Base-by-base conservation (phyloP, 2,113 vertebrate species). In the Coryphaenoides rupestris region DNA sequence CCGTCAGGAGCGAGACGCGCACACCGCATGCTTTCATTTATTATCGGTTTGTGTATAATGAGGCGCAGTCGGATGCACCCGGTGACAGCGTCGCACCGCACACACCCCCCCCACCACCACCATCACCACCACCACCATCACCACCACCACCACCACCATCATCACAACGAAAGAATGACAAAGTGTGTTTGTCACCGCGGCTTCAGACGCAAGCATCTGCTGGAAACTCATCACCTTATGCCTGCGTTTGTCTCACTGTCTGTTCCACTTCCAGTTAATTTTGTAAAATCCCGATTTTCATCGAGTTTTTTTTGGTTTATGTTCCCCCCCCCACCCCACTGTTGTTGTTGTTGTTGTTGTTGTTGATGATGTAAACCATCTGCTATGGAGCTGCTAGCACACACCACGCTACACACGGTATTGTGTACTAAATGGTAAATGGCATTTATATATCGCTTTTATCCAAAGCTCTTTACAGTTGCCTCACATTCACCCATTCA, bases 1-100 rank as follows among this genome's bases (percentile, higher is more conserved):
- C 55, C 79, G 86, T 85, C 86, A 82, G 79, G 75, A 83, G 74
- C 57, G n/a, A n/a, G n/a, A n/a, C n/a, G n/a, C 57, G 72, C 60
- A 77, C 62, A 19, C 68, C 75, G 75, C 79, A 58, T 58, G 73
- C 79, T 83, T 80, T 85, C 79, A 83, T 86, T 87, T 85, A 74
- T n/a, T n/a, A 22, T 50, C 76, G 78, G 70, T 76, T 81, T 78
- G 78, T 73, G 77, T 77, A 89, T 89, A 89, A 89, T 87, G 84
- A 89, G 83, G 78, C 63, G 50, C 19, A 75, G 74, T 86, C 81
- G 69, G 83, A 83, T 83, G 81, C 84, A 75, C 68, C 55, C 67
- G n/a, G 70, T 78, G 86, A 86, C 87, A 87, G 77, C 85, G 60
- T 79, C 76, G 76, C 80, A 79, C n/a, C n/a, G n/a, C n/a, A n/a